A percentile compares a stretch with the other conserved stretches of the same genome.
Conservation (phyloP, 2,797 vertebrate species). For the Gila robusta region DNA sequence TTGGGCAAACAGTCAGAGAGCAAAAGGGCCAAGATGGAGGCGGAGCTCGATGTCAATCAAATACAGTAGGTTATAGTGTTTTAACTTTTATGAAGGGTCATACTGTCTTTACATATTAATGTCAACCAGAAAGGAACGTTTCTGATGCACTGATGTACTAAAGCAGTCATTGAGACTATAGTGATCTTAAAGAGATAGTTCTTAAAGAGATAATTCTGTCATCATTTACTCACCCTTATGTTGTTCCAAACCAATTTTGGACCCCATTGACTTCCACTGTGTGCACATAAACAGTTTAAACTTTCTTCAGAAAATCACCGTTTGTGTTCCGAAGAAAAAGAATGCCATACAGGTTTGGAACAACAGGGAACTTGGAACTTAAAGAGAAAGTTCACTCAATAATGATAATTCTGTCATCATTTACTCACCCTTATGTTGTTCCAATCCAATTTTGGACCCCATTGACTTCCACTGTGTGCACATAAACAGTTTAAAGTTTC, state of each 20-base stretch:
- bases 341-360: background rate
- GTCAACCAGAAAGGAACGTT: background rate
- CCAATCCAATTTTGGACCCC: too few relatives aligned
- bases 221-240: background rate
- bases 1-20: slow-evolving; percentile 40
- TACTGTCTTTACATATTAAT: background rate
- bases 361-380: background rate
- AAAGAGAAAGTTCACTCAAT: too few relatives aligned
- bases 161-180: background rate
- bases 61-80: background rate
- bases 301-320: background rate
- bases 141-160: background rate
- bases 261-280: background rate
- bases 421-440: too few relatives aligned
- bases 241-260: background rate
- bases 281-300: background rate
- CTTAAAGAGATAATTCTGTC: background rate
- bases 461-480: too few relatives aligned
- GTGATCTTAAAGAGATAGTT: background rate
- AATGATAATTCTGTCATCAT: too few relatives aligned
- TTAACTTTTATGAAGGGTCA: background rate
- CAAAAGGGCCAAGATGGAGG: slow-evolving; percentile 17
- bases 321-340: background rate
- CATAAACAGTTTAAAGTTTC: too few relatives aligned
- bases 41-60: slow-evolving; percentile 3